phyloP scores from a whole-genome alignment of 2,113 vertebrate genomes.

The Ginglymostoma cirratum region DNA sequence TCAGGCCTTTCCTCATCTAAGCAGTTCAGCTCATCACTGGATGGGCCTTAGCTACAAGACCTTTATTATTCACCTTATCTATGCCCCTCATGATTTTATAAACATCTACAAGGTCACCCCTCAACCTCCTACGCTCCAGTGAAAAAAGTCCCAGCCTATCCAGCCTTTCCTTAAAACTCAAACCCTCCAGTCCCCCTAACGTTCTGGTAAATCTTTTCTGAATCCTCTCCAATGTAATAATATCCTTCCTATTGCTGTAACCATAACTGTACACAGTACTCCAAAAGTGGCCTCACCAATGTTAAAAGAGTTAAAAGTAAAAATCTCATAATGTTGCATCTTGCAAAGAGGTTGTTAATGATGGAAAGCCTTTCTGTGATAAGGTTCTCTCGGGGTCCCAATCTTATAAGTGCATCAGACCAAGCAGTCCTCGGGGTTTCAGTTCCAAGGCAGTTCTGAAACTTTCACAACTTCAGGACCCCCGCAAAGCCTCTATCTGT shows the following conservation, averaged over 20 bases:
- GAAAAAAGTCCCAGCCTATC: no score
- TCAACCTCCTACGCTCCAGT: no score
- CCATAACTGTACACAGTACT: no score
- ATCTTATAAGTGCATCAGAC: background rate
- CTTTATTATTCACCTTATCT: no score
- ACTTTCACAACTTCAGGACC: background rate
- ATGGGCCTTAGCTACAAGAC: background rate
- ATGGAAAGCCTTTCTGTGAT: background rate
- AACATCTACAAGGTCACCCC: no score
- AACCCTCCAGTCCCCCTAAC: no score
- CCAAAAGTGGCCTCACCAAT: no score
- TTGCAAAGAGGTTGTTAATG: background rate
- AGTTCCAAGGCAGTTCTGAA: background rate
- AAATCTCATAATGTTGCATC: background rate
- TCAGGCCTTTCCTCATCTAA: background rate
- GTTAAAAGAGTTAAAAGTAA: background rate
- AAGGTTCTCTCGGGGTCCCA: background rate
- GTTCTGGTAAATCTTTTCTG: no score
- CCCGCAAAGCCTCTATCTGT: background rate
- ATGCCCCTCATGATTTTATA: no score
- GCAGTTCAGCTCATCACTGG: background rate
- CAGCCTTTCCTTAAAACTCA: no score
- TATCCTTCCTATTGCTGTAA: no score
- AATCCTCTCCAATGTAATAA: no score
- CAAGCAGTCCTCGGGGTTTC: background rate